phyloP scores from a whole-genome alignment of 2,888 invertebrate genomes.

The Plemyria rubiginata region DNA sequence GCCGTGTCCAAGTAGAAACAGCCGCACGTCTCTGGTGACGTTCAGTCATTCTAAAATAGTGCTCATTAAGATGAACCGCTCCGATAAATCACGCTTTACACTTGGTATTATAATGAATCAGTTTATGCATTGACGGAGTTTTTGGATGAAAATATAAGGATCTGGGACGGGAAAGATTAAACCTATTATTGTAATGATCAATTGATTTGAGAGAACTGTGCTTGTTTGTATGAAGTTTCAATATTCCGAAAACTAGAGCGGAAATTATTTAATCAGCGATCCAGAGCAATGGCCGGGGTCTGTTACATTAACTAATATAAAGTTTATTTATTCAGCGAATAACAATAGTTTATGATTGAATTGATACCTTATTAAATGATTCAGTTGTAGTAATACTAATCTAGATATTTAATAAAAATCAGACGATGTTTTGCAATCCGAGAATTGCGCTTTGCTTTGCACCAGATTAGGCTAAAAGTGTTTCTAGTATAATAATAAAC shows the following conservation, averaged over 20 bases:
- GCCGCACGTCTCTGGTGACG: constrained; percentile 57
- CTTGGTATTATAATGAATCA: constrained; percentile 42
- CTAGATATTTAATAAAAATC: background rate
- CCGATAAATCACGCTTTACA: constrained; percentile 43
- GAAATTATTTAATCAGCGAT: constrained; percentile 39
- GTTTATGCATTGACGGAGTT: constrained; percentile 35
- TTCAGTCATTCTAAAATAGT: constrained; percentile 60
- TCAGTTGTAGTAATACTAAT: background rate
- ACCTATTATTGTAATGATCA: background rate
- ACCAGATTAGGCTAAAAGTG: constrained; percentile 1
- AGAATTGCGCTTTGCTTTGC: background rate
- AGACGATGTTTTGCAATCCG: background rate
- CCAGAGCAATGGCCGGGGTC: constrained; percentile 27
- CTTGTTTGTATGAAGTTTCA: constrained; percentile 27
- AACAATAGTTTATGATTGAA: constrained; percentile 5
- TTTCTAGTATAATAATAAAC: constrained; percentile 11
- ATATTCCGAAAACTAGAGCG: constrained; percentile 38
- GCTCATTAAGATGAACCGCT: constrained; percentile 56
- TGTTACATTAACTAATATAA: background rate
- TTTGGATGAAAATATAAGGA: constrained; percentile 23
- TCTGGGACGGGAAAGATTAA: background rate
- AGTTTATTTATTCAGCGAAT: constrained; percentile 6
- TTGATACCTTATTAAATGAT: background rate
- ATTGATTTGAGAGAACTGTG: constrained; percentile 15
- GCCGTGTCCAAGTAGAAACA: constrained; percentile 49